These are phyloP conservation scores for Saccopteryx leptura DNA, from an alignment of 2,113 vertebrate species.

Conservation along the genomic window DNA sequence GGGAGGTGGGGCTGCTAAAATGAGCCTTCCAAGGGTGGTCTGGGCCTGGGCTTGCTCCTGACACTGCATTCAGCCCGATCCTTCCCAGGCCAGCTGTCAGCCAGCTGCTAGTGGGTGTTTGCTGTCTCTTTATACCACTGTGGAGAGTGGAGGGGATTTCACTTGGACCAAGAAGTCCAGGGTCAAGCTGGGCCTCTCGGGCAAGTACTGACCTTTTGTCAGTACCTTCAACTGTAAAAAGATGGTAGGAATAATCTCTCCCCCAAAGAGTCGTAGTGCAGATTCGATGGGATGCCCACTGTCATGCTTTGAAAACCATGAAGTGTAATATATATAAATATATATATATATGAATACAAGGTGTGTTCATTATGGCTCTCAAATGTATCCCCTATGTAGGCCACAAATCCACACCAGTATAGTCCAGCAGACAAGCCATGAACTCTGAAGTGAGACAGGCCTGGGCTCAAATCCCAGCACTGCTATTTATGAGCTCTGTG, in stretches of 20 bases:
- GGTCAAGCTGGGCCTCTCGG: background rate
- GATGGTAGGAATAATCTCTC: background rate
- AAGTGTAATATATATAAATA: background rate
- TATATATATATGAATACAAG: background rate
- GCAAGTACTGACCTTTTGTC: background rate
- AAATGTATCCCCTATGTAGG: too few species aligned
- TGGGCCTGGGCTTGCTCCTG: fast-evolving
- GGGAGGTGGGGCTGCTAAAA: fast-evolving
- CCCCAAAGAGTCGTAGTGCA: background rate
- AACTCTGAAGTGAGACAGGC: background rate
- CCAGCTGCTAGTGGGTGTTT: background rate
- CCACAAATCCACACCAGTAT: background rate
- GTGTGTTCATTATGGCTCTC: background rate
- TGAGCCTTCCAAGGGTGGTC: fast-evolving
- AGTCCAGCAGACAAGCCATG: background rate
- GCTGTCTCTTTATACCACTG: background rate
- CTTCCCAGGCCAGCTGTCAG: background rate
- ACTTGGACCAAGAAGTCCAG: too few species aligned
- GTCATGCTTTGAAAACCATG: background rate
- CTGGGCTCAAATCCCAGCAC: background rate
- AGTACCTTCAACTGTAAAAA: background rate
- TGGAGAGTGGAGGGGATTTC: background rate
- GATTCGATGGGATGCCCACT: background rate
- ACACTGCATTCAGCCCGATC: fast-evolving
- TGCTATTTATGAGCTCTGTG: background rate